phyloP scores from a whole-genome alignment of 2,888 invertebrate genomes.

The Nephrotoma flavescens region DNA sequence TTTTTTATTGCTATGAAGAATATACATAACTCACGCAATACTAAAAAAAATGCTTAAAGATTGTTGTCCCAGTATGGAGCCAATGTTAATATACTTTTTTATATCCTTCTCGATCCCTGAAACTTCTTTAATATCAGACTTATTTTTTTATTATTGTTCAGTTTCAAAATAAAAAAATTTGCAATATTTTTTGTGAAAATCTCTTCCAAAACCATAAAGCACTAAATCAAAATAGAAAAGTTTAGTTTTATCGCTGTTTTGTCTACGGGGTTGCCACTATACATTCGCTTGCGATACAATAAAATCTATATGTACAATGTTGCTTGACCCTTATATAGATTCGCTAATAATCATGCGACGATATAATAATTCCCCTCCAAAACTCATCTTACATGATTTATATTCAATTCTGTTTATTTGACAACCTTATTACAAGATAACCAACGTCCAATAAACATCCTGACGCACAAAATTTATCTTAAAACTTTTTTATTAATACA shows the following conservation, averaged over 20 bases:
- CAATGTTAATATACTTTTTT: background rate
- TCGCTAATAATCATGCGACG: background rate
- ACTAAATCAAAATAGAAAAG: background rate
- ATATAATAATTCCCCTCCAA: background rate
- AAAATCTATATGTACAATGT: background rate
- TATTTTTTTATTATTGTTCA: background rate
- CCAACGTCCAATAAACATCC: background rate
- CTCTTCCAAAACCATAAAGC: background rate
- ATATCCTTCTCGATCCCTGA: background rate
- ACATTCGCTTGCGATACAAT: background rate
- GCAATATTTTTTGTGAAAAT: background rate
- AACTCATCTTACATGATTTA: background rate
- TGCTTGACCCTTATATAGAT: background rate
- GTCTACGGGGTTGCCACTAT: background rate
- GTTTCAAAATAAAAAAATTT: background rate
- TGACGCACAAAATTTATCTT: background rate
- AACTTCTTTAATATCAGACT: background rate
- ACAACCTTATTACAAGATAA: conserved; percentile 2
- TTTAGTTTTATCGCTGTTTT: background rate
- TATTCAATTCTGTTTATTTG: conserved; percentile 3
- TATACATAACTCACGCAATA: background rate
- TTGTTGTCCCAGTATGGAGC: background rate
- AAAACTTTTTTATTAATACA: background rate
- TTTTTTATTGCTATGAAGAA: background rate
- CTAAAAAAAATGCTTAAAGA: background rate